phyloP scores from a whole-genome alignment of 1,140 invertebrate genomes.

The Aporrectodea caliginosa region DNA sequence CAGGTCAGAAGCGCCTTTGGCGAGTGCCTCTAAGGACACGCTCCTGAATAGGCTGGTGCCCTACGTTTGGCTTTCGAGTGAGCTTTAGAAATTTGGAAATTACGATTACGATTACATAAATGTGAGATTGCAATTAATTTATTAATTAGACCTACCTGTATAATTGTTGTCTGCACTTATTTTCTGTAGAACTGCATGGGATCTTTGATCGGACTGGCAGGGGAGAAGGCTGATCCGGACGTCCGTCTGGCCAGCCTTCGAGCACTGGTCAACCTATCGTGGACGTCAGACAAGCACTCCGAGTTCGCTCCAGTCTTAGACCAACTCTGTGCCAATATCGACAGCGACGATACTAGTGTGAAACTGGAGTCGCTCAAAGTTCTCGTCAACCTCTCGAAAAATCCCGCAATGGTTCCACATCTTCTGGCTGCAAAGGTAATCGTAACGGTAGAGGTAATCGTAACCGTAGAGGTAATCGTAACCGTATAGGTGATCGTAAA shows the following conservation, averaged over 20 bases:
- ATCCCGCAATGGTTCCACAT: constrained; percentile 63
- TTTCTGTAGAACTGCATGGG: constrained; percentile 44
- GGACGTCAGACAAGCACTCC: constrained; percentile 41
- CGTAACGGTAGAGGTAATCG: no score
- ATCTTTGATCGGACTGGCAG: constrained; percentile 42
- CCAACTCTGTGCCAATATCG: constrained; percentile 42
- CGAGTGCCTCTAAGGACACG: no score
- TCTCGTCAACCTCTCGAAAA: constrained; percentile 66
- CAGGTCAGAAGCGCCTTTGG: no score
- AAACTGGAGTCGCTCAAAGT: constrained; percentile 62
- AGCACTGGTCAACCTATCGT: constrained; percentile 51
- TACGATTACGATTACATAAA: no score
- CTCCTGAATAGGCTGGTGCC: no score
- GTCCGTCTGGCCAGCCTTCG: constrained; percentile 46
- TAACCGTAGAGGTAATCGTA: no score
- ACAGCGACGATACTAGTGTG: constrained; percentile 35
- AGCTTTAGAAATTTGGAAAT: no score
- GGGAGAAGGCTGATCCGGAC: constrained; percentile 38
- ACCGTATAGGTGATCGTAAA: no score
- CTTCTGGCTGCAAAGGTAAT: constrained; percentile 66
- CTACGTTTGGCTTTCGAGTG: no score
- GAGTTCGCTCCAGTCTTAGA: constrained; percentile 46
- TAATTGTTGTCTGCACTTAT: constrained; percentile 13
- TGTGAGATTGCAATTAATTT: no score
- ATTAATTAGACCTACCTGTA: no score